Evolutionary conservation across 2,113 vertebrate species (phyloP).

Genomic region (Corvus moneduloides): DNA sequence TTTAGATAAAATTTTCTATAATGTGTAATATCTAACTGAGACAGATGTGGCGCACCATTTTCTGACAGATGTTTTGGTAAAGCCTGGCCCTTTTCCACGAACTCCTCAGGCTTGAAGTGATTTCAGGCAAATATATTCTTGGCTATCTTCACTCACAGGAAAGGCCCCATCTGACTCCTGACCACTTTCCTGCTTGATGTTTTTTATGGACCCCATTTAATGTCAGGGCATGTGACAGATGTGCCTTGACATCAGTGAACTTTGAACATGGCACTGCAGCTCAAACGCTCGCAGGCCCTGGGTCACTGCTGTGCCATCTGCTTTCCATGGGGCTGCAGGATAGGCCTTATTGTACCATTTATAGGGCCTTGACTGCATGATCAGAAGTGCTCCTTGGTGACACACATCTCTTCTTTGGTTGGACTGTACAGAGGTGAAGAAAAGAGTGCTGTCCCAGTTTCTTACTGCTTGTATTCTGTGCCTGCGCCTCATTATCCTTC

Average conservation of each 20-base stretch:
- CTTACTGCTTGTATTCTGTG: accelerated
- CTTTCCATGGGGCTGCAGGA: not conserved
- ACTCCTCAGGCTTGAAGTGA: not conserved
- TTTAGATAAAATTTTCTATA: not conserved
- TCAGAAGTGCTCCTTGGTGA: not conserved
- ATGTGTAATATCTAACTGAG: not conserved
- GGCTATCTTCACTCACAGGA: not conserved
- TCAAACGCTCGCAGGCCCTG: not conserved
- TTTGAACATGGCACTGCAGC: not conserved
- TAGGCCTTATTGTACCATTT: not conserved
- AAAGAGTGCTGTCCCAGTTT: not conserved
- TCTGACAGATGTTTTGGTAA: not conserved
- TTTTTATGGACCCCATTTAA: not conserved
- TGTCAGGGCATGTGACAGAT: not conserved
- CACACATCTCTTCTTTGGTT: not conserved
- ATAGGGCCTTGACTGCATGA: not conserved
- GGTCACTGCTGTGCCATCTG: not conserved
- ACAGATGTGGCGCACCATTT: not conserved
- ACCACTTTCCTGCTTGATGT: not conserved
- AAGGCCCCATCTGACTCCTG: not conserved
- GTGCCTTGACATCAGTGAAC: not conserved
- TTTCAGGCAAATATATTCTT: not conserved
- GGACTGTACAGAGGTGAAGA: not conserved
- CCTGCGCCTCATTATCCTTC: not conserved
- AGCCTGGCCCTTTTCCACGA: not conserved